Conservation (phyloP, 2,888 invertebrate species). For the Acanthacorydalis orientalis region DNA sequence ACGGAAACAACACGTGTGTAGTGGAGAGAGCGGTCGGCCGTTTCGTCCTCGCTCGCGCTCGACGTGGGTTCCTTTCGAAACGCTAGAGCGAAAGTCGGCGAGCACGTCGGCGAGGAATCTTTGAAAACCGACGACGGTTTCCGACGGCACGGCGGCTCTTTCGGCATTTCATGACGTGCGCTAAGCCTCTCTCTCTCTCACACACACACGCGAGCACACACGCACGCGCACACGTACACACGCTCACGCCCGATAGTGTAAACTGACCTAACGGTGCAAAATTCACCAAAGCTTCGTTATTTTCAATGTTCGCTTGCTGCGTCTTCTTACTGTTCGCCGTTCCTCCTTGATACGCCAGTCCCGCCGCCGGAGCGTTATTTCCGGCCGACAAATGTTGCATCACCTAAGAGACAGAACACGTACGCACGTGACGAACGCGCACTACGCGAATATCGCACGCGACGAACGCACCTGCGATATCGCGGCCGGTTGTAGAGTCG, state of each 20-base stretch:
- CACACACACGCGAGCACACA: no score
- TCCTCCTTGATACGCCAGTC: constrained; percentile 23
- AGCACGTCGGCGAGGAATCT: no score
- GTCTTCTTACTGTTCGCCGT: constrained; percentile 20
- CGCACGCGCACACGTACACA: no score
- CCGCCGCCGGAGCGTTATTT: constrained; percentile 17
- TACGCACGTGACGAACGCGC: constrained; percentile 22
- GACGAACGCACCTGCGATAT: constrained; percentile 18
- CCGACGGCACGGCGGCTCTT: no score
- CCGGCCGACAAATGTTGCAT: constrained; percentile 45
- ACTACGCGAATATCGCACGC: constrained; percentile 13
- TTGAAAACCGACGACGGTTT: no score
- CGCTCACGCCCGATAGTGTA: no score
- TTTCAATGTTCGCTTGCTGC: constrained; percentile 37
- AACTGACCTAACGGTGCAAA: constrained; percentile 71
- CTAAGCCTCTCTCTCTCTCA: no score
- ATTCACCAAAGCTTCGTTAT: constrained; percentile 63
- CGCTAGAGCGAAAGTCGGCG: no score
- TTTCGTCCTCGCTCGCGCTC: no score
- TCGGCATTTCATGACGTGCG: no score
- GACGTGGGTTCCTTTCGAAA: no score
- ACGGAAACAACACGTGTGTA: constrained; percentile 5
- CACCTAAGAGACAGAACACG: constrained; percentile 19
- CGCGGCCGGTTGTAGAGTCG: constrained; percentile 34
- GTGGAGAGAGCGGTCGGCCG: no score